These are phyloP conservation scores for Bombus turneri DNA, from an alignment of 1,140 invertebrate species.

Conservation along the genomic window DNA sequence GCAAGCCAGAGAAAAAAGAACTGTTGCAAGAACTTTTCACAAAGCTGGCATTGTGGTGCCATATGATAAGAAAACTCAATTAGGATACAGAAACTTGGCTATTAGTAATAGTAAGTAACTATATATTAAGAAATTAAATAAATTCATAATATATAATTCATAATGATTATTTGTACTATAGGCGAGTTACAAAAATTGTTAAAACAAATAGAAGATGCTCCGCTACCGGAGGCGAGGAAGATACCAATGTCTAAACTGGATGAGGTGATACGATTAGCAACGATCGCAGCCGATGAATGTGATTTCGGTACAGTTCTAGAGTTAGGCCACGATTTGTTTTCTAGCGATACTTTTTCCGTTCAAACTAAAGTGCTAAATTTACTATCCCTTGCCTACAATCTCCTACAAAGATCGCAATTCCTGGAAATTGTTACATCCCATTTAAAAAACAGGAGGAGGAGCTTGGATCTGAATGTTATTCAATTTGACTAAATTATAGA, in stretches of 20 bases:
- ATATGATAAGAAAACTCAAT: slow-evolving; percentile 89
- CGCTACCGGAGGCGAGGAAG: slow-evolving; percentile 84
- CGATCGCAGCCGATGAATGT: slow-evolving; percentile 96
- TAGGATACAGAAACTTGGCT: slow-evolving; percentile 91
- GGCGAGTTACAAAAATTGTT: slow-evolving; percentile 89
- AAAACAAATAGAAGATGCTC: slow-evolving; percentile 85
- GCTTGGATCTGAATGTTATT: slow-evolving; percentile 77
- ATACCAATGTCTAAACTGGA: slow-evolving; percentile 86
- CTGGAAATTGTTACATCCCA: slow-evolving; percentile 89
- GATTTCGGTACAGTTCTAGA: slow-evolving; percentile 97
- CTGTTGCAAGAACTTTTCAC: slow-evolving; percentile 92
- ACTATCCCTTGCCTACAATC: slow-evolving; percentile 89
- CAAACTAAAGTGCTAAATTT: slow-evolving; percentile 86
- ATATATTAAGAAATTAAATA: slow-evolving; percentile 10
- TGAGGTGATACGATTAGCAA: slow-evolving; percentile 90
- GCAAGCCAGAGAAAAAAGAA: slow-evolving; percentile 86
- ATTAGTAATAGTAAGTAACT: slow-evolving; percentile 87
- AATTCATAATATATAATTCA: slow-evolving; percentile 1
- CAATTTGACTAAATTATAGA: background rate
- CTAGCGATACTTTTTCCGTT: slow-evolving; percentile 87
- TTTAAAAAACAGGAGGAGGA: slow-evolving; percentile 84
- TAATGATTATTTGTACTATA: slow-evolving; percentile 68
- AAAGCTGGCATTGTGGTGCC: slow-evolving; percentile 94
- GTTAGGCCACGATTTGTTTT: slow-evolving; percentile 93
- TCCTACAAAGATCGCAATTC: slow-evolving; percentile 89